Base-by-base conservation (phyloP, 2,888 invertebrate species). In the Tigriopus californicus region DNA sequence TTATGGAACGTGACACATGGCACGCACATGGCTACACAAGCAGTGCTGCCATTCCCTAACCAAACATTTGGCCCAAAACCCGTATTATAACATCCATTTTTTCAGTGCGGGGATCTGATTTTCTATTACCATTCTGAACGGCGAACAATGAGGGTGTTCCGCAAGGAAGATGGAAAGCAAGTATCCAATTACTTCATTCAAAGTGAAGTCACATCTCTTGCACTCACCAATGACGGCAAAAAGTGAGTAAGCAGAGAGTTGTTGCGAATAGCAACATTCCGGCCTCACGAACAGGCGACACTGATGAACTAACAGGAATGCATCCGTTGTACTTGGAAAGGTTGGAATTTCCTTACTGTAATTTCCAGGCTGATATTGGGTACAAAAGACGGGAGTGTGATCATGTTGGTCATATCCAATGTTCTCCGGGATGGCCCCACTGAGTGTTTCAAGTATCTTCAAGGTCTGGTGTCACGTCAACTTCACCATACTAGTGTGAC, bases 61-160 rank as follows among this genome's bases (percentile, higher is more conserved):
- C 15, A 18, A 6, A 6, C 5, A 44, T 44, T 4, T 44, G 3
- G n/a, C n/a, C n/a, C n/a, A n/a, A n/a, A n/a, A n/a, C n/a, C n/a
- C n/a, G n/a, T n/a, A 5, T 44, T 5, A n/a, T 6, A 18, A 6
- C 20, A 13, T 51, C n/a, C n/a, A 3, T 51, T n/a, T 51, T 40
- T 53, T 25, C 5, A 54, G 54, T 54, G 54, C 4, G 54, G 40
- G 6, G 18, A 41, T 12, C 41, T 40, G 2, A 54, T 54, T 41
- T 41, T 33, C 41, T 54, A 54, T 40, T 54, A 54, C 15, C 54
- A 54, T 15, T 40, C 18, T 54, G 41, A 41, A n/a, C 54, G 54
- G 18, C 33, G 41, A 54, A 54, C 54, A 1, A 3, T 54, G 18
- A 33, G 54, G 33, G 40, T 54, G 33, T 54, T 54, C 15, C 33